Percentiles rank a stretch among this genome's conserved stretches.
These are phyloP conservation scores for Enteromius radiatus DNA, from an alignment of 2,797 vertebrate species.

Conservation along the genomic window DNA sequence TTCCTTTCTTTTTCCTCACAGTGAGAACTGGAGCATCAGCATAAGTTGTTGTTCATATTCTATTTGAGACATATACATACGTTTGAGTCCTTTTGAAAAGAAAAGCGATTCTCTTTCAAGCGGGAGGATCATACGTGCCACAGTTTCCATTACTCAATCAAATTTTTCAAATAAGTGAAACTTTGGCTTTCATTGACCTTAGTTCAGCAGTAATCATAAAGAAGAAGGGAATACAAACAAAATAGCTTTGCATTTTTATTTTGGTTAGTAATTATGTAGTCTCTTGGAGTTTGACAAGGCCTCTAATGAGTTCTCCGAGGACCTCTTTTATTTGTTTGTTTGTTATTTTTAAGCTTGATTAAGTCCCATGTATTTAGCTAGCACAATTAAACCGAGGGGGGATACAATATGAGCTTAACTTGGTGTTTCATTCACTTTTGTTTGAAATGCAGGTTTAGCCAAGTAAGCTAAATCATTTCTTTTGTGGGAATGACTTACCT, in stretches of 20 bases:
- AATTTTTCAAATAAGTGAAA: conserved; percentile 76
- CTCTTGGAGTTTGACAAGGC: conserved; percentile 85
- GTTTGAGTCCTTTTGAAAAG: conserved; percentile 78
- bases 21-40: conserved; percentile 61
- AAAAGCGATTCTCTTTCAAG: conserved; percentile 75
- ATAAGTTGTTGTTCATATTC: conserved; percentile 68
- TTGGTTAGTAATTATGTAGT: conserved; percentile 84
- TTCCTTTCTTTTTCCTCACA: conserved; percentile 53
- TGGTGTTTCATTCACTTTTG: conserved; percentile 70
- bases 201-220: conserved; percentile 79
- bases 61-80: conserved; percentile 80
- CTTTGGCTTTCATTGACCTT: conserved; percentile 81
- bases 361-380: conserved; percentile 84
- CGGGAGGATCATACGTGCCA: conserved; percentile 24
- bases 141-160: conserved; percentile 70
- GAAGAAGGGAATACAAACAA: conserved; percentile 75
- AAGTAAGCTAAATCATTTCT: conserved; percentile 47
- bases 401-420: conserved; percentile 73
- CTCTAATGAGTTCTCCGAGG: conserved; percentile 87
- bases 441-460: conserved; percentile 64
- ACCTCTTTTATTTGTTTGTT: conserved; percentile 85
- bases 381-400: conserved; percentile 81
- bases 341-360: conserved; percentile 87
- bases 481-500: conserved; percentile 39
- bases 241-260: conserved; percentile 86